These are phyloP conservation scores for Drosophila pseudotakahashii DNA, from an alignment of 2,888 invertebrate genomes.

Conservation along the genomic window DNA sequence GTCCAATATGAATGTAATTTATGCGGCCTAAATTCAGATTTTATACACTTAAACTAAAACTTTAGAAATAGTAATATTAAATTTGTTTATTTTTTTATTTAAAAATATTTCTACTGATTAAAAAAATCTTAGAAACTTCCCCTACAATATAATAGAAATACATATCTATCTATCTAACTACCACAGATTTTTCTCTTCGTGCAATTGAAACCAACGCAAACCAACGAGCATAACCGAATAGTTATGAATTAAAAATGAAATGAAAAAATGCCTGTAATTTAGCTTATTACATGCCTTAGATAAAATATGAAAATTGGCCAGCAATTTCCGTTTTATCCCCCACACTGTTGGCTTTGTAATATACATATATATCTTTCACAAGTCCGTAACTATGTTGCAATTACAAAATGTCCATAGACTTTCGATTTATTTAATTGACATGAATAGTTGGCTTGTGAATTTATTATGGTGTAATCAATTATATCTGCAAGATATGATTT, in stretches of 20 bases:
- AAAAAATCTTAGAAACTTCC: too few relatives aligned
- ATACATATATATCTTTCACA: constrained; percentile 6
- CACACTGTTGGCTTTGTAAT: constrained; percentile 8
- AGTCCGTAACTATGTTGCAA: constrained; percentile 7
- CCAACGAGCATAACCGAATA: constrained; percentile 24
- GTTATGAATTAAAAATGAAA: constrained; percentile 19
- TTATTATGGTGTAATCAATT: background rate
- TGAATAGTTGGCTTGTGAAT: background rate
- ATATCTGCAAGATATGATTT: background rate
- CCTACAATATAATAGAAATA: too few relatives aligned
- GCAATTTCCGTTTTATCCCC: constrained; percentile 28
- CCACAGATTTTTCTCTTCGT: background rate
- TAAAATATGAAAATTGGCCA: constrained; percentile 22
- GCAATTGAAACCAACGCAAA: constrained; percentile 14
- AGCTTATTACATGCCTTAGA: constrained; percentile 23
- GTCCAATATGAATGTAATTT: constrained; percentile 9
- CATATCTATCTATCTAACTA: too few relatives aligned
- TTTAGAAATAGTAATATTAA: too few relatives aligned
- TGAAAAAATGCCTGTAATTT: constrained; percentile 24
- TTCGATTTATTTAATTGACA: constrained; percentile 5
- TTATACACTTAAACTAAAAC: background rate
- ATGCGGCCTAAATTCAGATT: constrained; percentile 1
- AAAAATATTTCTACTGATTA: too few relatives aligned
- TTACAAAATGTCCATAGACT: constrained; percentile 13
- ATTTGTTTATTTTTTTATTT: too few relatives aligned